Evolutionary conservation across 2,888 invertebrate genomes (phyloP).

Genomic region (Cinara cedri): DNA sequence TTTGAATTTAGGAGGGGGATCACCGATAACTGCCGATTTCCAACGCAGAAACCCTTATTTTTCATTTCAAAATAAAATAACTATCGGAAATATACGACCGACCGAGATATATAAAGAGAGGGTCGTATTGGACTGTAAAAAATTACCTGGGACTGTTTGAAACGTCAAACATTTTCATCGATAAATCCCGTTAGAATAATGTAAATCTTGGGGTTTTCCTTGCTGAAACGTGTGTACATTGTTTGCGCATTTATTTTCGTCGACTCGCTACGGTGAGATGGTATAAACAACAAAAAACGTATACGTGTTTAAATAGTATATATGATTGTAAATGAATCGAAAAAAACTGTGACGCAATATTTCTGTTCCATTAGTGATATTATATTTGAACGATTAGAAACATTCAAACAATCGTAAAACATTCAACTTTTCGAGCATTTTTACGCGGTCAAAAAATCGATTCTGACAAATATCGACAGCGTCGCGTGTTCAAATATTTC

Average conservation of each 20-base stretch:
- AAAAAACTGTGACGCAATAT: too few relatives aligned
- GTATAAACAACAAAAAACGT: not conserved
- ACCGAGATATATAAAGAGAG: not conserved
- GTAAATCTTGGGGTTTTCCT: not conserved
- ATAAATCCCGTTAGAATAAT: conserved; percentile 14
- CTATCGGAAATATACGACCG: conserved; percentile 23
- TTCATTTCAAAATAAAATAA: conserved; percentile 48
- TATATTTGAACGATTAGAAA: too few relatives aligned
- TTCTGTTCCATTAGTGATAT: too few relatives aligned
- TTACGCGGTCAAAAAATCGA: too few relatives aligned
- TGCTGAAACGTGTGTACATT: not conserved
- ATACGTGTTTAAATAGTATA: too few relatives aligned
- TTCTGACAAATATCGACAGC: too few relatives aligned
- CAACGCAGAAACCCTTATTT: conserved; percentile 44
- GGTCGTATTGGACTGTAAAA: conserved; percentile 6
- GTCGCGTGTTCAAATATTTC: too few relatives aligned
- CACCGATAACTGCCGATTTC: conserved; percentile 44
- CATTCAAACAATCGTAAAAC: too few relatives aligned
- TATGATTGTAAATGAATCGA: too few relatives aligned
- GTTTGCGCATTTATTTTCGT: not conserved
- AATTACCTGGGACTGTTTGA: conserved; percentile 10
- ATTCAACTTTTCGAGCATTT: too few relatives aligned
- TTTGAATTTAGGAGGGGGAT: conserved; percentile 40
- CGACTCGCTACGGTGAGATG: not conserved
- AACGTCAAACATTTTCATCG: conserved; percentile 11